Conservation (phyloP, 2,888 invertebrate species). For the Pyrrhosoma nymphula region DNA sequence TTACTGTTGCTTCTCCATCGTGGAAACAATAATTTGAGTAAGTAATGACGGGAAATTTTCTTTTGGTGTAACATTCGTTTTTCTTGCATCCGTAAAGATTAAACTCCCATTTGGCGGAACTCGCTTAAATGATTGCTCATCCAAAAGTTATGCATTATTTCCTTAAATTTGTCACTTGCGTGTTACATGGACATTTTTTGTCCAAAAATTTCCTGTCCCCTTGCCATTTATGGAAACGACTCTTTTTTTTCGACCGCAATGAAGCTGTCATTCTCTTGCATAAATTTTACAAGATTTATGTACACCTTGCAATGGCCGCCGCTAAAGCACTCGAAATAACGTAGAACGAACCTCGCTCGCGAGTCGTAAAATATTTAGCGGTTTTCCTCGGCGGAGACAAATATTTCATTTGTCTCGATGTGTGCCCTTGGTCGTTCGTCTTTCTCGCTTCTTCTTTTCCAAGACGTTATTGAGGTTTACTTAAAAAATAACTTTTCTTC, state of each 20-base stretch:
- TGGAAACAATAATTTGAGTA: background rate
- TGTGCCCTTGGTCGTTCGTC: background rate
- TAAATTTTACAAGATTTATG: constrained; percentile 24
- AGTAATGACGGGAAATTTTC: background rate
- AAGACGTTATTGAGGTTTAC: background rate
- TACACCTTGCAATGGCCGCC: background rate
- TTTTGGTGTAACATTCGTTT: background rate
- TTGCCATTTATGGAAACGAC: background rate
- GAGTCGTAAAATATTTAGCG: constrained; percentile 7
- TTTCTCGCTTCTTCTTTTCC: background rate
- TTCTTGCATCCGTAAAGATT: background rate
- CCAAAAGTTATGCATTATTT: background rate
- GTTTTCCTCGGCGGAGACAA: background rate
- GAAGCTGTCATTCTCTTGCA: background rate
- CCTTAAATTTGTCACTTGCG: background rate
- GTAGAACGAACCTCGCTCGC: background rate
- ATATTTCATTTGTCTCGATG: constrained; percentile 16
- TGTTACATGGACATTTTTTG: no score
- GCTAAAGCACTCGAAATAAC: background rate
- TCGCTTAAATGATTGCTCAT: background rate
- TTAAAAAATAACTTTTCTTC: background rate
- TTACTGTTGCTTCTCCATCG: background rate
- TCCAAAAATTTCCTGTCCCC: background rate
- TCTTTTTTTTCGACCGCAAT: background rate
- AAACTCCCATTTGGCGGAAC: background rate